Conservation (phyloP, 2,888 invertebrate species). For the Diplolepis rosae region DNA sequence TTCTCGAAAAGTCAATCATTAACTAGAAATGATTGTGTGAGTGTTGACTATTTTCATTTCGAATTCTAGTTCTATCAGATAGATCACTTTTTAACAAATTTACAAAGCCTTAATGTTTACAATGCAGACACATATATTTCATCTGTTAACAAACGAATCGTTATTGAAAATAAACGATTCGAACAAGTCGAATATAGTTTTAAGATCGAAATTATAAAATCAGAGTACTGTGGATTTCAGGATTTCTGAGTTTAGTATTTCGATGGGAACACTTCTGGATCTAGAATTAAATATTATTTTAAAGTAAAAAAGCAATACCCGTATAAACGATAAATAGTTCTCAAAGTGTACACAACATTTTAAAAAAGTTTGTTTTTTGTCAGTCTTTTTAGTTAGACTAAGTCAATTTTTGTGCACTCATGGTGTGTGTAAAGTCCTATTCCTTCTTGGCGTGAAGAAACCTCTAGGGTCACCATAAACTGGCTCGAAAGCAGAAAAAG, state of each 20-base stretch:
- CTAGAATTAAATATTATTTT: neutral
- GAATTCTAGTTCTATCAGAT: neutral
- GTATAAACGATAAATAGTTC: neutral
- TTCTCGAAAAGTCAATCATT: neutral
- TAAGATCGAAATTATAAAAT: neutral
- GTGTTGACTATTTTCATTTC: neutral
- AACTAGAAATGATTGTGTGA: neutral
- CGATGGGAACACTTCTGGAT: neutral
- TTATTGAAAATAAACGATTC: neutral
- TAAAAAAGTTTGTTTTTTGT: constrained; percentile 2
- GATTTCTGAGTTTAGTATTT: neutral
- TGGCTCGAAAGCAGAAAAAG: constrained; percentile 66
- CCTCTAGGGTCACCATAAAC: constrained; percentile 66
- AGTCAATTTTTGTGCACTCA: constrained; percentile 14
- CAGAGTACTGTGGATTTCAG: neutral
- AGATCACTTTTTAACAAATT: constrained; percentile 8
- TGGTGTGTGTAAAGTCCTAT: constrained; percentile 51
- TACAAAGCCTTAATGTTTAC: constrained; percentile 11
- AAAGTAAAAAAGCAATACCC: neutral
- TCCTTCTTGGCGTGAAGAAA: constrained; percentile 62
- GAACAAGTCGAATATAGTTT: neutral
- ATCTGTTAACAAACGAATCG: neutral
- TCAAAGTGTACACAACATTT: neutral
- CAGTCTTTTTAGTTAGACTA: constrained; percentile 16
- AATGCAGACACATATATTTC: neutral